These are phyloP conservation scores for Euglossa dilemma DNA, from an alignment of 1,140 invertebrate species.

Conservation along the genomic window DNA sequence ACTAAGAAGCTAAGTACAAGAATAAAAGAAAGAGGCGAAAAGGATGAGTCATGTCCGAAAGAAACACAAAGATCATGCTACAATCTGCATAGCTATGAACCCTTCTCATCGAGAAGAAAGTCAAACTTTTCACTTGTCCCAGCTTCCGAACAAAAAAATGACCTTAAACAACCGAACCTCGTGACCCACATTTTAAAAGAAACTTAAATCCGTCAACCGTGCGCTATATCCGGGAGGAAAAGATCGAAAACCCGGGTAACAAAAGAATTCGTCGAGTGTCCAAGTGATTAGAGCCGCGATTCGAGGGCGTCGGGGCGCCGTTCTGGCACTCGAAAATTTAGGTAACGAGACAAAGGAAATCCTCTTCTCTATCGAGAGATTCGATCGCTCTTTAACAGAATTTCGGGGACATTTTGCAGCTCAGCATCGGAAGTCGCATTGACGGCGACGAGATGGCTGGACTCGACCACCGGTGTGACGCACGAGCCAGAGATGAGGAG, in stretches of 20 bases:
- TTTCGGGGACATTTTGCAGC: constrained; percentile 56
- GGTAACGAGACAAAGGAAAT: not conserved
- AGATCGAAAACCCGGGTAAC: not conserved
- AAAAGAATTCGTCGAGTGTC: not conserved
- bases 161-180: too few species aligned
- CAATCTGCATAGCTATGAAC: too few species aligned
- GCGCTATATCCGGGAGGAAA: not conserved
- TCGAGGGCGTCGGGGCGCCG: not conserved
- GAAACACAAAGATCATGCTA: too few species aligned
- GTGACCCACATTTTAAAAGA: not conserved
- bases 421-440: constrained; percentile 78
- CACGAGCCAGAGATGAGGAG: constrained; percentile 77
- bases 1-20: too few species aligned
- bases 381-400: not conserved
- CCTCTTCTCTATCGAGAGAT: not conserved
- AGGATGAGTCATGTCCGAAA: too few species aligned
- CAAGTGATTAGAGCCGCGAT: not conserved
- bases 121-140: not conserved
- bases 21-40: too few species aligned
- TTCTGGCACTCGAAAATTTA: not conserved
- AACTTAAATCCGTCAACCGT: not conserved
- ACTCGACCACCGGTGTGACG: constrained; percentile 75
- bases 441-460: constrained; percentile 74
- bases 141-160: not conserved
- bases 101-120: too few species aligned